Evolutionary conservation across 1,140 invertebrate genomes (phyloP).

Genomic region (Megalopta genalis): DNA sequence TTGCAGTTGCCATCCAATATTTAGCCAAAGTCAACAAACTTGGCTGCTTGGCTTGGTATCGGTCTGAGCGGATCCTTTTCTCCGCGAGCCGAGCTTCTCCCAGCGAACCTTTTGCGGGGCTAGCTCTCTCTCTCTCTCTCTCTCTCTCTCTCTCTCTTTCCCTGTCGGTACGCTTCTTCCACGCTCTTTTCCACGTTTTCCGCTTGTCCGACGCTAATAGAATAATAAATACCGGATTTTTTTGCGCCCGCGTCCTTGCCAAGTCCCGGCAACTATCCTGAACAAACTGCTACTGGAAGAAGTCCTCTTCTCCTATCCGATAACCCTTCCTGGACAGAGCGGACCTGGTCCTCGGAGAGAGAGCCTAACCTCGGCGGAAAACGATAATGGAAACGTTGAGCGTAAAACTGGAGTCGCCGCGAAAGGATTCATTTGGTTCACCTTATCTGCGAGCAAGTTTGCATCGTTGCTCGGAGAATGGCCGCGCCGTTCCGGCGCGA

Average conservation of each 20-base stretch:
- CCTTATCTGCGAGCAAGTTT: too few species aligned
- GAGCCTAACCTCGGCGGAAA: too few species aligned
- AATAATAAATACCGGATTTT: conserved; percentile 76
- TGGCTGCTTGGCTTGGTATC: conserved; percentile 69
- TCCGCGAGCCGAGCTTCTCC: conserved; percentile 51
- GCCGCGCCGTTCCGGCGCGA: too few species aligned
- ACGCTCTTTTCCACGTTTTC: conserved; percentile 35
- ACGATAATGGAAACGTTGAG: too few species aligned
- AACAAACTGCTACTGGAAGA: conserved; percentile 50
- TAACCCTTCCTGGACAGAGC: not conserved
- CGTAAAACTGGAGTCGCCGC: too few species aligned
- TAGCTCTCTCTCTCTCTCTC: conserved; percentile 18
- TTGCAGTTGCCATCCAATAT: conserved; percentile 77
- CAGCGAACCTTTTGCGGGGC: conserved; percentile 29
- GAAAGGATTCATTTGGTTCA: too few species aligned
- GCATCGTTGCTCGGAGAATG: too few species aligned
- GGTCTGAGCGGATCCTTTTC: conserved; percentile 67
- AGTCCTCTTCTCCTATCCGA: not conserved
- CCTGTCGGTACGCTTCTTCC: conserved; percentile 34
- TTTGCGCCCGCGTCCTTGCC: conserved; percentile 53
- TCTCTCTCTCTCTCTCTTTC: too few species aligned
- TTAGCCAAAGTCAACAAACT: conserved; percentile 76
- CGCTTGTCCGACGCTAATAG: conserved; percentile 70
- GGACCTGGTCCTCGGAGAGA: too few species aligned
- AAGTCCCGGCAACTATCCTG: conserved; percentile 51